Evolutionary conservation across 2,888 invertebrate species (phyloP), one percentile per base, ranked within the genome.

Genomic region (Osmoderma eremita): DNA sequence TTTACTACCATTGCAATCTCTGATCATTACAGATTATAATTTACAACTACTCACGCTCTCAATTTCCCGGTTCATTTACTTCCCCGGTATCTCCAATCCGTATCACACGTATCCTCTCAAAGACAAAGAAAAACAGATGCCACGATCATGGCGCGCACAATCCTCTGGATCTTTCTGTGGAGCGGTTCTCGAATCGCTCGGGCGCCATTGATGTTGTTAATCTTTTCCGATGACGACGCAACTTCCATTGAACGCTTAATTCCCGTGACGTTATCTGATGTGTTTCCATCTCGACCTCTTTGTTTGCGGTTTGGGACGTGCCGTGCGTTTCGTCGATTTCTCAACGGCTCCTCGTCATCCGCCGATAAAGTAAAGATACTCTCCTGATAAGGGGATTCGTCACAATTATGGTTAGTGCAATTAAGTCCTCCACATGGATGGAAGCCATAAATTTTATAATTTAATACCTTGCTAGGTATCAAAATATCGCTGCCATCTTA

Each of bases 201-300:
- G 42, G 24, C 24, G 58, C 45, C 30, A 45, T 58, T 58, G 58
- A 13, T 15, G 24, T 30, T 58, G 58, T 58, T 58, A 58, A 58
- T 58, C 58, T 58, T 58, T 58, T 58, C 30, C 42, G 42, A 58
- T 58, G 58, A 58, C 58, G 58, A 8, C 24, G 58, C 58, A 45
- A 58, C 45, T 58, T 58, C 42, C 24, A 45, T 58, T 58, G 58
- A 58, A 45, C 30, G 45, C 58, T 30, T 58, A 58, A 58, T 58
- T 58, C 17, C 58, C 58, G 30, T 58, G 58, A 58, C 58, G 24
- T 58, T 58, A 58, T 58, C 58, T 45, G 58, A 58, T 58, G 42
- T 58, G 58, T 58, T 58, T 58, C 58, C 45, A 58, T 45, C 58
- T 58, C 24, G 42, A 8, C 1, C 13, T 36, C 58, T 58, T 58